Evolutionary conservation across 2,888 invertebrate species (phyloP).

Genomic region (Megamerina dolium): DNA sequence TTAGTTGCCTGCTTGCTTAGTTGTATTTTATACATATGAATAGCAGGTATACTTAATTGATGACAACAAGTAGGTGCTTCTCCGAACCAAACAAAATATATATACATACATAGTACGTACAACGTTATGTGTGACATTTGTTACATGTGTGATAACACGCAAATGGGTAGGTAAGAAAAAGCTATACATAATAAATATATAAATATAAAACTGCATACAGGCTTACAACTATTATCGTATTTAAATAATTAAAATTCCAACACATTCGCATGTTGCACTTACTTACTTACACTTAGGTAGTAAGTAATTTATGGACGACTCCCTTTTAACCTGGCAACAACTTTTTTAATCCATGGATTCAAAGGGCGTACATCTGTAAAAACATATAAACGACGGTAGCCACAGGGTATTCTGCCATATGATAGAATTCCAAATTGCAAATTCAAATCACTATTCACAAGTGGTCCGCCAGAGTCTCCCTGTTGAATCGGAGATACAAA

Average conservation of each 20-base stretch:
- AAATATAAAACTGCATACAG: too few relatives aligned
- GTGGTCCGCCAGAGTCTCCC: slow-evolving; percentile 47
- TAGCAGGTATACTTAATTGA: slow-evolving; percentile 48
- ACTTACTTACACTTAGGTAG: too few relatives aligned
- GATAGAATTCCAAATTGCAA: slow-evolving; percentile 38
- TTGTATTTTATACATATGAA: too few relatives aligned
- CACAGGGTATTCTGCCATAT: slow-evolving; percentile 32
- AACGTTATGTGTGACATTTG: background rate
- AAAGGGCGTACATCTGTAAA: slow-evolving; percentile 27
- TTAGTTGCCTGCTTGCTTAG: too few relatives aligned
- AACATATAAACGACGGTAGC: slow-evolving; percentile 21
- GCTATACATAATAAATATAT: too few relatives aligned
- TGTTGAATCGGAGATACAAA: slow-evolving; percentile 13
- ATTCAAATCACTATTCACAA: slow-evolving; percentile 26
- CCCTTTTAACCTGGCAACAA: too few relatives aligned
- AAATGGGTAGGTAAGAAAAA: too few relatives aligned
- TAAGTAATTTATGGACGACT: too few relatives aligned
- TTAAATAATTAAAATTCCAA: background rate
- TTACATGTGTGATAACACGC: too few relatives aligned
- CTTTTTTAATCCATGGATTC: slow-evolving; percentile 28
- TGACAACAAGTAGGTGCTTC: slow-evolving; percentile 47
- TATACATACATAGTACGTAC: background rate
- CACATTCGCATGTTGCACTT: background rate
- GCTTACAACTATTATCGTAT: too few relatives aligned
- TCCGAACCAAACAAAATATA: slow-evolving; percentile 18